Percentiles rank a stretch among this genome's conserved stretches.
These are phyloP conservation scores for Athalia cordata DNA, from an alignment of 2,888 invertebrate genomes.

Conservation along the genomic window DNA sequence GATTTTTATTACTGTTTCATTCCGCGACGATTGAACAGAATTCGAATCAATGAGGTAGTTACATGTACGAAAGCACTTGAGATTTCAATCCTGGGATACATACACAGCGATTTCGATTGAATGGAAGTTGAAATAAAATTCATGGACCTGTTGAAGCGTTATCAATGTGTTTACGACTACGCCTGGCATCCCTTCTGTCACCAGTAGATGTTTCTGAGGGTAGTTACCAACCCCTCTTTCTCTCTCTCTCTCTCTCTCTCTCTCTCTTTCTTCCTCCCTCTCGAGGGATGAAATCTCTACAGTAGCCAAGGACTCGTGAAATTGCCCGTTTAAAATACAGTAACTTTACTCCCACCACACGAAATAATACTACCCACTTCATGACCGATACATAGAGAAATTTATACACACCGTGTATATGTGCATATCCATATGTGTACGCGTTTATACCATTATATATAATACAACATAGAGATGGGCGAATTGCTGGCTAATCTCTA, in stretches of 20 bases:
- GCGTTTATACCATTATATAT: background rate
- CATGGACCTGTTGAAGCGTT: conserved; percentile 73
- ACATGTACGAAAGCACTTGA: no score
- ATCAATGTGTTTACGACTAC: conserved; percentile 69
- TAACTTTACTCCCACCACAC: conserved; percentile 43
- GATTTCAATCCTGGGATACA: no score
- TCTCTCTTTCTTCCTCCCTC: conserved; percentile 49
- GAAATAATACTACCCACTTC: conserved; percentile 42
- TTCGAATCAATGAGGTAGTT: no score
- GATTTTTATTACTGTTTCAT: no score
- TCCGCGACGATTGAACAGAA: no score
- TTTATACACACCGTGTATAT: conserved; percentile 26
- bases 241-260: background rate
- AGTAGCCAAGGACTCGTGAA: conserved; percentile 70
- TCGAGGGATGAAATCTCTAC: conserved; percentile 68
- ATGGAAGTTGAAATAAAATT: conserved; percentile 56
- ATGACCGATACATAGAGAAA: conserved; percentile 3
- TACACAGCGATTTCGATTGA: background rate
- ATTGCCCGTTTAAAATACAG: conserved; percentile 70
- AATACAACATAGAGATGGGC: background rate
- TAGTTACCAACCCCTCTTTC: conserved; percentile 64
- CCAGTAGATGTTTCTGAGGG: conserved; percentile 64
- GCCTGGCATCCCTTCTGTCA: conserved; percentile 55
- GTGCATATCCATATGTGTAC: background rate
- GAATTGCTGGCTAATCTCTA: conserved; percentile 30